Evolutionary conservation across 2,888 invertebrate genomes (phyloP), one percentile per base, ranked within the genome.

Genomic region (Drosophila parthenogenetica): DNA sequence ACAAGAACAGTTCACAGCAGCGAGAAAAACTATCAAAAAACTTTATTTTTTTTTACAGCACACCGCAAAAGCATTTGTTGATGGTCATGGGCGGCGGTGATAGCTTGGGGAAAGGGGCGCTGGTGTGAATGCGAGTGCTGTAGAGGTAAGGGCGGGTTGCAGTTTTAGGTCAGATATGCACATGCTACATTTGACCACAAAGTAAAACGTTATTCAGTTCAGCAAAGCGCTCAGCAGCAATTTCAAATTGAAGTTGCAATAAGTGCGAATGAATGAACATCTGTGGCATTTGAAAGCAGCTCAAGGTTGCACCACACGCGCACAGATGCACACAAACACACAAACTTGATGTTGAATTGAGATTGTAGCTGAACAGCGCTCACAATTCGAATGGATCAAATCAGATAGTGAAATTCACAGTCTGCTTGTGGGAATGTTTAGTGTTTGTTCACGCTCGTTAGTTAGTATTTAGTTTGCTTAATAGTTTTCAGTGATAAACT

Each of bases 121-220:
- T 54, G 43, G 43, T 22, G 22, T 3, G 5, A 5, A 22, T 5
- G 5, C 22, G 22, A 5, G 22, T 22, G 22, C 22, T 22, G 22
- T 5, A 35, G 46, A 8, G 40, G 16, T 37, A 51, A 32, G 55
- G 58, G 54, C 49, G 54, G 64, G 67, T 49, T 57, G 46, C 48
- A 57, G 55, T 73, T 62, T 66, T 42, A 65, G 81, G 85, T 81
- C 82, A 77, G 76, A 81, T 81, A 84, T 81, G 87, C 86, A 88
- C 82, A 82, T 82, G 82, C 87, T 88, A 84, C 84, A 81, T 87
- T 84, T 87, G 87, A 85, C 85, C 89, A 87, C 89, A 89, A 85
- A 89, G 85, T 87, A 77, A 89, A 85, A 87, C 86, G 79, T 59
- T 86, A 81, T 87, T 68, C 64, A 74, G 77, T 69, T 66, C 77